Conservation (phyloP, 2,888 invertebrate genomes). For the Blomia tropicalis region DNA sequence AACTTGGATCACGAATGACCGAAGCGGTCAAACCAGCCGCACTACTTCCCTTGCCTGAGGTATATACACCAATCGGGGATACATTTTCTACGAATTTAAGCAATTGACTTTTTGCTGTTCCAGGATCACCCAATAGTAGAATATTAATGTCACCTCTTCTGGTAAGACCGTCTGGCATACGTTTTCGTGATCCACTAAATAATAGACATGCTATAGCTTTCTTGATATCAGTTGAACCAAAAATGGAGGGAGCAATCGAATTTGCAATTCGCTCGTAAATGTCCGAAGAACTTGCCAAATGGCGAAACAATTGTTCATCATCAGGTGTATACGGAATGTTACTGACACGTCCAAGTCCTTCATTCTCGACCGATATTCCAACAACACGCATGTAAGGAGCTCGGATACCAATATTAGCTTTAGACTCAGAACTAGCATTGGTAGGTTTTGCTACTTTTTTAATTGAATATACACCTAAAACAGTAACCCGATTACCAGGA, state of each 20-base stretch:
- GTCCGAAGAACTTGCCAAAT: slow-evolving; percentile 66
- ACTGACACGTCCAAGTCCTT: slow-evolving; percentile 47
- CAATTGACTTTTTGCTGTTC: slow-evolving; percentile 96
- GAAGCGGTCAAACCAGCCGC: slow-evolving; percentile 97
- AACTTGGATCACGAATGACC: slow-evolving; percentile 76
- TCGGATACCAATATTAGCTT: slow-evolving; percentile 58
- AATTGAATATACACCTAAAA: slow-evolving; percentile 90
- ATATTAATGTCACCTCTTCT: slow-evolving; percentile 93
- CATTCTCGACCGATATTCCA: slow-evolving; percentile 70
- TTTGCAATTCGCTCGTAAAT: slow-evolving; percentile 71
- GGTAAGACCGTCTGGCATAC: slow-evolving; percentile 80
- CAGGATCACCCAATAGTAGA: slow-evolving; percentile 86
- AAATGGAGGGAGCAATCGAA: slow-evolving; percentile 93
- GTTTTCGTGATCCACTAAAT: slow-evolving; percentile 62
- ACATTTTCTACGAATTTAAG: slow-evolving; percentile 92
- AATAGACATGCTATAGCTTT: slow-evolving; percentile 86
- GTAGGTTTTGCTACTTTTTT: slow-evolving; percentile 58
- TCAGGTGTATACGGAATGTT: slow-evolving; percentile 40
- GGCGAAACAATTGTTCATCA: slow-evolving; percentile 64
- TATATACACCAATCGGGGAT: slow-evolving; percentile 80
- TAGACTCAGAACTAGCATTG: slow-evolving; percentile 32
- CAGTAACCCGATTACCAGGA: slow-evolving; percentile 81
- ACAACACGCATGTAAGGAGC: slow-evolving; percentile 85
- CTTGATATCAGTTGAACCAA: slow-evolving; percentile 81
- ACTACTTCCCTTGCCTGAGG: slow-evolving; percentile 97